Evolutionary conservation across 2,888 invertebrate genomes (phyloP), one percentile per base, ranked within the genome.

Genomic region (Barypeithes pellucidus): DNA sequence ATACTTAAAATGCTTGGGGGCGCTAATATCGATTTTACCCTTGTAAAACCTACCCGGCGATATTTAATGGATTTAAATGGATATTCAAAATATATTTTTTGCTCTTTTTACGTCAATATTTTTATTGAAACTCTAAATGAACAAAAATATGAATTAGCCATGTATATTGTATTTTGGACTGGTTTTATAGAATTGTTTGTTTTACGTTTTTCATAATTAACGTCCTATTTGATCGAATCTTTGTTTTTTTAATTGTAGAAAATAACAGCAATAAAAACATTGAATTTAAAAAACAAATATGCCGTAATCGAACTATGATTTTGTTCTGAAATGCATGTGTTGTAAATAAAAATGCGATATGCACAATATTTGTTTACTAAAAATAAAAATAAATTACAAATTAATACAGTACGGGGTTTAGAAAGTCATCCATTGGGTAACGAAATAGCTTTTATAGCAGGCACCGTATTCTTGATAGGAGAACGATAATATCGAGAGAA

Each of bases 1-100:
- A 69, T 69, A 69, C 69, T 74, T 66, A 47, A 70, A 74, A 66
- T 20, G 66, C 74, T 61, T 45, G 61, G 73, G 73, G 41, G 41
- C 16, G 45, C 29, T 47, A 50, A 18, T 70, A 74, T 74, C 61
- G 74, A 74, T 74, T 74, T 70, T 66, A 43, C 29, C 43, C 20
- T 8, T 50, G 29, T 45, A 33, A 39, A 65, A 65, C 36, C 36
- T 65, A 29, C 45, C 18, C 39, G 62, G 54, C 45, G 47, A 62
- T 50, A 52, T 69, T 69, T 69, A 69, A 69, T 61, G 60, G 69
- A 41, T 63, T 50, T 63, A 63, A 59, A 70, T 70, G 63, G 59
- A 70, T 70, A 70, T 63, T 52, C 29, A 45, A 16, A 24, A 61
- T 24, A 39, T 45, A 33, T 16, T 45, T 45, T 61, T 62, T 36